phyloP scores from a whole-genome alignment of 2,888 invertebrate species.

The Lydus trimaculatus region DNA sequence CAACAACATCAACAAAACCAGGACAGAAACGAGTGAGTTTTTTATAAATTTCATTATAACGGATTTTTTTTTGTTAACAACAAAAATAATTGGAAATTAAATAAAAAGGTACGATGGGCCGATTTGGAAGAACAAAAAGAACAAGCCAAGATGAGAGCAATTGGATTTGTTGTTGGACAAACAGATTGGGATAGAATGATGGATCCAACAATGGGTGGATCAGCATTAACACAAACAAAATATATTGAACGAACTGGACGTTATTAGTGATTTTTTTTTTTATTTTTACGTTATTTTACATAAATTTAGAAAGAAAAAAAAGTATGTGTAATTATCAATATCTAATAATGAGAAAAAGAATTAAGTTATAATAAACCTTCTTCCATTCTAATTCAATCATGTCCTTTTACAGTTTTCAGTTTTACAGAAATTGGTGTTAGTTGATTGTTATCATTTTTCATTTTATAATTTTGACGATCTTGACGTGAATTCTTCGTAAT shows the following conservation, averaged over 20 bases:
- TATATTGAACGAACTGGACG: slow-evolving; percentile 71
- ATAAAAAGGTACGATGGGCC: slow-evolving; percentile 91
- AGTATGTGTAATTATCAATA: neutral
- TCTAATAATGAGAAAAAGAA: neutral
- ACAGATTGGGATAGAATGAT: slow-evolving; percentile 97
- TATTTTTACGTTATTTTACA: slow-evolving; percentile 2
- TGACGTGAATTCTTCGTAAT: slow-evolving; percentile 8
- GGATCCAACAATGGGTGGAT: slow-evolving; percentile 87
- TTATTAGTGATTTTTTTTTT: slow-evolving; percentile 20
- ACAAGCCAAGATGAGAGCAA: slow-evolving; percentile 91
- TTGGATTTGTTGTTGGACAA: slow-evolving; percentile 96
- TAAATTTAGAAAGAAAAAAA: neutral
- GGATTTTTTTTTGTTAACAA: neutral
- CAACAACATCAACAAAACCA: slow-evolving; percentile 65
- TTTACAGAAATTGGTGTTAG: slow-evolving; percentile 3
- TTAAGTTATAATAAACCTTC: neutral
- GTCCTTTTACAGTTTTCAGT: slow-evolving; percentile 9
- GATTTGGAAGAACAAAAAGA: slow-evolving; percentile 93
- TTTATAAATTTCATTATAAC: slow-evolving; percentile 13
- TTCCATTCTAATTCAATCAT: neutral
- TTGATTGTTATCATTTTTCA: slow-evolving; percentile 2
- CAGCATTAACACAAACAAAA: slow-evolving; percentile 92
- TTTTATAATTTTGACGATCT: slow-evolving; percentile 9
- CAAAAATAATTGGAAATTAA: neutral
- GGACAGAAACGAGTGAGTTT: slow-evolving; percentile 89